Base-by-base conservation (phyloP, 2,888 invertebrate genomes). In the Colletes collaris region DNA sequence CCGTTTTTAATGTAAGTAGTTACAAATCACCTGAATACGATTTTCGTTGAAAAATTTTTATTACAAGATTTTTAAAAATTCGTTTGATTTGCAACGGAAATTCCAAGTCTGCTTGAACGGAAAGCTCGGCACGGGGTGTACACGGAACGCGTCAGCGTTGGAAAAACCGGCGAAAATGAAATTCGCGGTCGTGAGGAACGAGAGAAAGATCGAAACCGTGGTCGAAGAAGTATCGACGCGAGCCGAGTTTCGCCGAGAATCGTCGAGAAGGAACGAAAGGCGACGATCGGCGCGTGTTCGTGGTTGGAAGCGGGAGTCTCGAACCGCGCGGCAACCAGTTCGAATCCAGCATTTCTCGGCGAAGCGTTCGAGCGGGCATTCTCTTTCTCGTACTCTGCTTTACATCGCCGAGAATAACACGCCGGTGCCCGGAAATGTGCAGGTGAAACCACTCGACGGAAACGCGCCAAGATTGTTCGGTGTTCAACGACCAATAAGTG, bases 311-410 rank as follows among this genome's bases (percentile, higher is more conserved):
- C 79, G 80, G 71, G 76, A 71, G 75, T 67, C 71, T 76, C 84
- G 87, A 77, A 70, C 83, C 70, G 74, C 63, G 75, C 76, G 79
- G 35, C 70, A 62, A 65, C 44, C 86, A 86, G 86, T 86, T 76
- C 81, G 85, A 87, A 84, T 84, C 74, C 52, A 75, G 83, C 83
- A 74, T 82, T 75, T 59, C 86, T 76, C 77, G 77, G 71, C 83
- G 83, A 71, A 74, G 8, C 46, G 79, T 70, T 69, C 49, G 63
- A 62, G 16, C 64, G 60, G 40, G 35, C 16, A 44, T 37, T n/a
- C 44, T 65, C 58, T 65, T 70, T 62, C 59, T 73, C 65, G 68
- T 69, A 68, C 44, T 50, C 44, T 40, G 56, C 27, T 56, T 70
- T 35, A 44, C 68, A 8, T 68, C 76, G 58, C 40, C 76, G 81